Evolutionary conservation across 2,113 vertebrate genomes (phyloP).

Genomic region (Etheostoma spectabile): DNA sequence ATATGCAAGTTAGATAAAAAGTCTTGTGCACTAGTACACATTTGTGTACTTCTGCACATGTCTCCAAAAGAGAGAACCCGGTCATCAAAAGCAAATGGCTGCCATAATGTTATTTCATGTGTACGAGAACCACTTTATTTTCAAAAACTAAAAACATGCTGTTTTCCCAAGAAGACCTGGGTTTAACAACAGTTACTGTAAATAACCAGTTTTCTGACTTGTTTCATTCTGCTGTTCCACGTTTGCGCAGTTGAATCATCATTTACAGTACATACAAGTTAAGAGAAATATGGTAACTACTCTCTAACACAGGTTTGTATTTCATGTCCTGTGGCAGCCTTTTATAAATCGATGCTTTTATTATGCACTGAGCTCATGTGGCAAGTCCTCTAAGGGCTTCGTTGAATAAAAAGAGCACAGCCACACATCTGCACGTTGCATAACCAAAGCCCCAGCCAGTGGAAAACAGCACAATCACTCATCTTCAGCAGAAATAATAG

Average conservation of each 20-base stretch:
- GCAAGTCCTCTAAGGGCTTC: slow-evolving; percentile 22
- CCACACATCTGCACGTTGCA: slow-evolving; percentile 77
- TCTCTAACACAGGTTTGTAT: slow-evolving; percentile 3
- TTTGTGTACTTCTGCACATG: not conserved
- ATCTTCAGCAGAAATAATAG: slow-evolving; percentile 57
- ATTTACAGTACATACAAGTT: not conserved
- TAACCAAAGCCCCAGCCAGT: slow-evolving; percentile 55
- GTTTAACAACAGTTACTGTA: not conserved
- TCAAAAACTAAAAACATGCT: not conserved
- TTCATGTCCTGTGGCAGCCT: slow-evolving; percentile 21
- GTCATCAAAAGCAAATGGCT: not conserved
- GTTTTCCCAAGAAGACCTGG: not conserved
- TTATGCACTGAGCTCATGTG: slow-evolving; percentile 61
- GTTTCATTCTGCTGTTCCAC: not conserved
- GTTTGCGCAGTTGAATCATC: not conserved
- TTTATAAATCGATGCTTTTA: slow-evolving; percentile 31
- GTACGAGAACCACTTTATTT: not conserved
- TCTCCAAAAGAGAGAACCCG: not conserved
- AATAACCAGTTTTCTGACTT: not conserved
- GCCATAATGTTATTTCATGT: not conserved
- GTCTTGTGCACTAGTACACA: not conserved
- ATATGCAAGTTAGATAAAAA: not conserved
- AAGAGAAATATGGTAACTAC: not conserved
- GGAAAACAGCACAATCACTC: slow-evolving; percentile 53
- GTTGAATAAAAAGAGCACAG: slow-evolving; percentile 47